Conservation (phyloP, 2,888 invertebrate genomes). For the Rhagophthalmus giganteus region DNA sequence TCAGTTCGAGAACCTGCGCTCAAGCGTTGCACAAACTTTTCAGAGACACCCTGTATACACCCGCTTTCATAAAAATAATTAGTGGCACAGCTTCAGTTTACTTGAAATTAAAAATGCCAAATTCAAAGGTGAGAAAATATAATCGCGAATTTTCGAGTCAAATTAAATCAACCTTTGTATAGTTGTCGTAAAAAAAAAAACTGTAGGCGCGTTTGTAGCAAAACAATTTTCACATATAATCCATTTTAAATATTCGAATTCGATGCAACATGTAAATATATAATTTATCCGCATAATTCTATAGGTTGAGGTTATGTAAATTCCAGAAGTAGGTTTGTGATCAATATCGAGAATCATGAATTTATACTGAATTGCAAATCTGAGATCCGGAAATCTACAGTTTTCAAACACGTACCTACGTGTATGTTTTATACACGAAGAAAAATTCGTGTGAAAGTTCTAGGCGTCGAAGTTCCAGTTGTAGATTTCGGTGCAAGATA, state of each 20-base stretch:
- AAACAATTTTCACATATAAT: too few relatives aligned
- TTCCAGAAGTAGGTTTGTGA: neutral
- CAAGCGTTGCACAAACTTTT: too few relatives aligned
- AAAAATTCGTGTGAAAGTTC: neutral
- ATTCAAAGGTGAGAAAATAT: too few relatives aligned
- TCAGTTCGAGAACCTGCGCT: too few relatives aligned
- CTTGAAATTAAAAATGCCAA: too few relatives aligned
- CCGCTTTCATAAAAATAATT: too few relatives aligned
- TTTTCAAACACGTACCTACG: neutral
- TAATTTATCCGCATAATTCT: neutral
- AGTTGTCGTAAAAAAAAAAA: too few relatives aligned
- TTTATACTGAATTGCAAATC: neutral
- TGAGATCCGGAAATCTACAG: neutral
- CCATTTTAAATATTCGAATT: neutral
- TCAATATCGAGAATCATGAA: neutral
- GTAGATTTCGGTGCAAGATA: neutral
- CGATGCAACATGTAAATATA: neutral
- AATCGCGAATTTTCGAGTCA: too few relatives aligned
- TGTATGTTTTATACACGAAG: neutral
- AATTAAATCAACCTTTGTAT: too few relatives aligned
- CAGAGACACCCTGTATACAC: too few relatives aligned
- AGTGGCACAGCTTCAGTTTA: too few relatives aligned
- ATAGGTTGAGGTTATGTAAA: neutral
- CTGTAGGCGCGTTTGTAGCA: too few relatives aligned
- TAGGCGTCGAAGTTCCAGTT: neutral